Evolutionary conservation across 2,113 vertebrate species (phyloP).

Genomic region (Phoxinus phoxinus): DNA sequence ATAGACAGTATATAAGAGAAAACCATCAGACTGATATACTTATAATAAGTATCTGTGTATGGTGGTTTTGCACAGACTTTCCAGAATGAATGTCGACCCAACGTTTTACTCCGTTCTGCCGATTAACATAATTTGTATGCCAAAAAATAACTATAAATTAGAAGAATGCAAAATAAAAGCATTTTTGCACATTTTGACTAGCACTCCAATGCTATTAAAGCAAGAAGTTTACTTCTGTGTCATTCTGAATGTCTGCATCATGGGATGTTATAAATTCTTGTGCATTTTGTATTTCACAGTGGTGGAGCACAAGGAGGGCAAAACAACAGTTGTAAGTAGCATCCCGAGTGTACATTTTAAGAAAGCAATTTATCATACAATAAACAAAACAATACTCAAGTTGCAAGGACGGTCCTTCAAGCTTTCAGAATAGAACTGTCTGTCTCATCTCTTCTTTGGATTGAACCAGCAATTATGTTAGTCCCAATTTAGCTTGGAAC

Average conservation of each 20-base stretch:
- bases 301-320: constrained; percentile 70
- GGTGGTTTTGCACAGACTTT: no score
- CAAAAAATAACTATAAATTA: no score
- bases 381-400: background rate
- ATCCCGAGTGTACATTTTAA: background rate
- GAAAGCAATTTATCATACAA: background rate
- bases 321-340: constrained; percentile 70
- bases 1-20: no score
- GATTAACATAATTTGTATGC: no score
- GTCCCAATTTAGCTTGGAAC: background rate
- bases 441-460: background rate
- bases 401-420: background rate
- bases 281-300: constrained; percentile 68
- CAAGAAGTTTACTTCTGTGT: background rate
- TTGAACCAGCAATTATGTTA: background rate
- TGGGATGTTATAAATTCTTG: background rate
- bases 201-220: background rate
- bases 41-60: no score
- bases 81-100: no score
- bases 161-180: no score
- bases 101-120: no score
- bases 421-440: background rate
- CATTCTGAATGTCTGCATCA: background rate
- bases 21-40: no score
- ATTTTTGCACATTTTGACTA: no score